A percentile compares a stretch with the other conserved stretches of the same genome.
These are phyloP conservation scores for Psilopogon haemacephalus DNA, from an alignment of 2,113 vertebrate genomes.

Conservation along the genomic window DNA sequence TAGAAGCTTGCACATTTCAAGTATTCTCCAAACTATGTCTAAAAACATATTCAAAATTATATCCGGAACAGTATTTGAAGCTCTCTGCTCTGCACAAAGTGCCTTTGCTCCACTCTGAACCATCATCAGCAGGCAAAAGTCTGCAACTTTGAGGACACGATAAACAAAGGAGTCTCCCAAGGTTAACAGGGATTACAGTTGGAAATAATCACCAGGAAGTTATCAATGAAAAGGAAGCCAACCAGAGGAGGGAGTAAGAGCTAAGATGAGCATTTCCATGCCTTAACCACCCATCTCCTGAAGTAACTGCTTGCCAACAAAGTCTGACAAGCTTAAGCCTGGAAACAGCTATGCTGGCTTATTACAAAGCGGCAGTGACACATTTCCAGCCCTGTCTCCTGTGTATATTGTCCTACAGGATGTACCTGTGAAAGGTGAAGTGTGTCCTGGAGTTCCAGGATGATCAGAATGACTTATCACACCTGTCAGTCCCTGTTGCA, in stretches of 20 bases:
- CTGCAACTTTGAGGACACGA: rapidly evolving
- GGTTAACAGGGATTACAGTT: not conserved
- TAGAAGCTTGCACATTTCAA: not conserved
- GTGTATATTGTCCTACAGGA: not conserved
- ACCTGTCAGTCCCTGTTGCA: not conserved
- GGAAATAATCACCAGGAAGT: not conserved
- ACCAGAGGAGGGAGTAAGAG: not conserved
- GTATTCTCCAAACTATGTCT: not conserved
- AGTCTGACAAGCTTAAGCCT: not conserved
- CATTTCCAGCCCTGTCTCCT: not conserved
- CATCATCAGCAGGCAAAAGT: not conserved
- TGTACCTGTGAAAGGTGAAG: not conserved
- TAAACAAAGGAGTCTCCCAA: not conserved
- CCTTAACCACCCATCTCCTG: not conserved
- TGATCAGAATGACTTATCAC: not conserved
- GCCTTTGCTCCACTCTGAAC: not conserved
- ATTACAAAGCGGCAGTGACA: not conserved
- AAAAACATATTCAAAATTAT: not conserved
- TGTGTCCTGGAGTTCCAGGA: not conserved
- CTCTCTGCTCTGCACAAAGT: not conserved
- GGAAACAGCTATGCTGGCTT: not conserved
- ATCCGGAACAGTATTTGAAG: not conserved
- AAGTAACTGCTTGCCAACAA: too few species aligned
- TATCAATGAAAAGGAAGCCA: not conserved
- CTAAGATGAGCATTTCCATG: not conserved